Evolutionary conservation across 2,797 vertebrate genomes (phyloP).

Genomic region (Salmo trutta): DNA sequence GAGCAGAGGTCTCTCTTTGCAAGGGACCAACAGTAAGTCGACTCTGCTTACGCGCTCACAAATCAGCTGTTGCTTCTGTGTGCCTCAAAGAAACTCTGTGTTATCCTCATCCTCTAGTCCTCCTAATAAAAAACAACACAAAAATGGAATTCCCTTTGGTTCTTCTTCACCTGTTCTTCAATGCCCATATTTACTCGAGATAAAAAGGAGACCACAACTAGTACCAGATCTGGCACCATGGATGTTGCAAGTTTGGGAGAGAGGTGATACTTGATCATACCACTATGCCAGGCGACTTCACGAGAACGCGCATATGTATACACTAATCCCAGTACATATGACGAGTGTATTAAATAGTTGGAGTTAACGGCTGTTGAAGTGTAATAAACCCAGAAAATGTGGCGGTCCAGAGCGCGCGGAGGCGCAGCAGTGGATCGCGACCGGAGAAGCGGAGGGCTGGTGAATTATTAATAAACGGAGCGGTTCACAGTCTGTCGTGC

Average conservation of each 20-base stretch:
- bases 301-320: neutral
- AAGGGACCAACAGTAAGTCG: conserved; percentile 59
- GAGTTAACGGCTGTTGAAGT: conserved; percentile 23
- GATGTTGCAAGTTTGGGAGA: conserved; percentile 41
- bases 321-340: neutral
- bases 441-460: conserved; percentile 66
- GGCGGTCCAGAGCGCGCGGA: conserved; percentile 33
- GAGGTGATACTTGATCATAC: neutral
- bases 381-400: conserved; percentile 27
- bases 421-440: conserved; percentile 63
- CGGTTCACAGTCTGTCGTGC: conserved; percentile 78
- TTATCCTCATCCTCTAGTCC: conserved; percentile 48
- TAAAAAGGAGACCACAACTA: conserved; percentile 6
- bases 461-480: conserved; percentile 85
- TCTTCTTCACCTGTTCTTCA: conserved; percentile 61
- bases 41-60: conserved; percentile 59
- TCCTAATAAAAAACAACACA: conserved; percentile 15
- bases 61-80: conserved; percentile 72
- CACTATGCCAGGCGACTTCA: conserved; percentile 4
- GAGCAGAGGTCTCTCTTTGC: conserved; percentile 52
- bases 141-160: conserved; percentile 35
- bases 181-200: conserved; percentile 38
- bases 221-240: conserved; percentile 16
- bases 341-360: conserved; percentile 26
- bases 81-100: conserved; percentile 34